Conservation (phyloP, 2,888 invertebrate species). For the Leucozona laternaria region DNA sequence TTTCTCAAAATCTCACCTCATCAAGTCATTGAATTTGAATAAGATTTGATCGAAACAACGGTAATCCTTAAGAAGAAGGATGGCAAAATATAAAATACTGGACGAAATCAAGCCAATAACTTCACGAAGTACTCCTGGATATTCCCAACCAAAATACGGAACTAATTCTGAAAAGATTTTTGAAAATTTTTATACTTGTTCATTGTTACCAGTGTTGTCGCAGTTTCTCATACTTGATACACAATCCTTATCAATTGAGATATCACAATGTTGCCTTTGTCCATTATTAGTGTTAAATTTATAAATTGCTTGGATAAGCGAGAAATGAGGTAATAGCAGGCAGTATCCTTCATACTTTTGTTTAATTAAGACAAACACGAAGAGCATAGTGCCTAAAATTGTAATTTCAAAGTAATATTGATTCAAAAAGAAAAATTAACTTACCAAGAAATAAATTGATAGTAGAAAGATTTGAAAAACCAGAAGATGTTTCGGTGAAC, state of each 20-base stretch:
- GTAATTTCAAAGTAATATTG: neutral
- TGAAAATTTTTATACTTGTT: neutral
- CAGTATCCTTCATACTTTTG: neutral
- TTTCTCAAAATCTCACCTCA: neutral
- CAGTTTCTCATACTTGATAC: neutral
- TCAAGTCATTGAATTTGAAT: slow-evolving; percentile 11
- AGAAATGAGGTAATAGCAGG: neutral
- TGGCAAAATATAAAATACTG: neutral
- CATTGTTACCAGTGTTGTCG: neutral
- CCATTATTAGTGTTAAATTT: neutral
- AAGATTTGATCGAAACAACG: slow-evolving; percentile 15
- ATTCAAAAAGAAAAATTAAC: neutral
- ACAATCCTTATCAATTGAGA: neutral
- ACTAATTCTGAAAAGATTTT: neutral
- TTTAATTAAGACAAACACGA: neutral
- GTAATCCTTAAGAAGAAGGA: slow-evolving; percentile 19
- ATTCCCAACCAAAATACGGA: slow-evolving; percentile 23
- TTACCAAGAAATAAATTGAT: slow-evolving; percentile 6
- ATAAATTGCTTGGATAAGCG: slow-evolving; percentile 1
- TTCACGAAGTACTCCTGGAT: slow-evolving; percentile 28
- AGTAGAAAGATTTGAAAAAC: slow-evolving; percentile 9
- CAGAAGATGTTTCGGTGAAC: slow-evolving; percentile 19
- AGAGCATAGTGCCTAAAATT: slow-evolving; percentile 5
- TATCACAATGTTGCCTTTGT: no score
- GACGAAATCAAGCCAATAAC: neutral